Base-by-base conservation (phyloP, 1,140 invertebrate species). In the Hypsibius dujardini region DNA sequence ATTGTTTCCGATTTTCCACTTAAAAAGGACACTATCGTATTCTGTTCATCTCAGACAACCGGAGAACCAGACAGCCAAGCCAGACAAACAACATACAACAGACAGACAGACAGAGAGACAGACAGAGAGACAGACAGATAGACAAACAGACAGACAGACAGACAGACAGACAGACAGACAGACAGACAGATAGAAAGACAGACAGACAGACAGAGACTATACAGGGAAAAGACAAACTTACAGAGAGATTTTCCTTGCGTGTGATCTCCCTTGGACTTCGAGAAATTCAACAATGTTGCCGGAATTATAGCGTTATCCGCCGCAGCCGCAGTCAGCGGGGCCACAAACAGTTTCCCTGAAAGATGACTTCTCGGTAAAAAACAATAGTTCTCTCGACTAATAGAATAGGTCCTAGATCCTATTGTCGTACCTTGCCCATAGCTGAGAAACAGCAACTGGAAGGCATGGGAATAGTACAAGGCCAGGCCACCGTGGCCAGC, bases 391-490 rank as follows among this genome's bases (percentile, higher is more conserved):
- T 56, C 28, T 28, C 28, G 28, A 28, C 28, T 28, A 28, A 28
- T 28, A 28, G 28, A 28, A 28, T 28, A 28, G 28, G 28, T 28
- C 28, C n/a, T 7, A 56, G n/a, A 56, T 12, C 7, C 46, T 40
- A 59, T 59, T 67, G 28, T 69, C 72, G 70, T 73, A 2, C 94
- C 93, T 79, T 90, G 88, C 0, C 85, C 84, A 76, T 95, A 97
- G 75, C 92, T 95, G 80, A 95, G 95, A 83, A 95, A 96, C 1
- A 98, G 77, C 73, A 97, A 81, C 75, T 92, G 90, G 2, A 97
- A 80, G 0, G 88, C 85, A 77, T 97, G 94, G 0, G 92, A 97
- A 78, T 95, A 98, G 78, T 97, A 96, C 59, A 97, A 88, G 0
- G 92, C 95, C 1, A 95, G 90, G 46, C 93, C 93, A 1, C 92